These are phyloP conservation scores for Pocota personata DNA, from an alignment of 2,888 invertebrate species.

Conservation along the genomic window DNA sequence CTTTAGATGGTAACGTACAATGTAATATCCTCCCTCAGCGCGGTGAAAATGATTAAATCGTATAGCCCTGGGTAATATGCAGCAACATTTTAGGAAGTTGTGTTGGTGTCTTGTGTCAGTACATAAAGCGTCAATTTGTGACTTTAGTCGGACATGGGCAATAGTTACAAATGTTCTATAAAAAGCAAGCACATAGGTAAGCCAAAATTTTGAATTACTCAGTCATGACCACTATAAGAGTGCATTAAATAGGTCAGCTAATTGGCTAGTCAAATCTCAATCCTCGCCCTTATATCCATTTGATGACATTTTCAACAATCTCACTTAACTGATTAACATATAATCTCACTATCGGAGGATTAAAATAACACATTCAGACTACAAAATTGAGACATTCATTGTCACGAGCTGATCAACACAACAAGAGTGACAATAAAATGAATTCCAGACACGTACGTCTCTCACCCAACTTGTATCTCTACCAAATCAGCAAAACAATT, in stretches of 20 bases:
- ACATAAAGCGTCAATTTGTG: too few species aligned
- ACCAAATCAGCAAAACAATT: conserved; percentile 30
- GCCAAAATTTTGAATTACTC: background rate
- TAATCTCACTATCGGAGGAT: conserved; percentile 37
- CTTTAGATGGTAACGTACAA: too few species aligned
- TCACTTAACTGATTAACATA: conserved; percentile 33
- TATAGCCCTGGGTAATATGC: too few species aligned
- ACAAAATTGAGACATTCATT: conserved; percentile 61
- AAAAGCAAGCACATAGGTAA: too few species aligned
- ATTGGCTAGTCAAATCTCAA: background rate
- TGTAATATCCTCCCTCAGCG: too few species aligned
- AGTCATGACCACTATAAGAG: background rate
- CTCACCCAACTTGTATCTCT: conserved; percentile 34
- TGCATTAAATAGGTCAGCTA: conserved; percentile 6
- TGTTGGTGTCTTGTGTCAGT: too few species aligned
- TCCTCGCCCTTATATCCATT: background rate
- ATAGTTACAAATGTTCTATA: too few species aligned
- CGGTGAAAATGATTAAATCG: too few species aligned
- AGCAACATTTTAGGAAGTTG: too few species aligned
- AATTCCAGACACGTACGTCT: conserved; percentile 55
- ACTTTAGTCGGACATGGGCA: too few species aligned
- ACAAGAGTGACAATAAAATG: background rate
- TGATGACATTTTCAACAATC: background rate
- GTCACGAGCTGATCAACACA: conserved; percentile 53
- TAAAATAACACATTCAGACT: conserved; percentile 55